Evolutionary conservation across 1,140 invertebrate species (phyloP), one percentile per base, ranked within the genome.

Genomic region (Trachymyrmex cornetzi): DNA sequence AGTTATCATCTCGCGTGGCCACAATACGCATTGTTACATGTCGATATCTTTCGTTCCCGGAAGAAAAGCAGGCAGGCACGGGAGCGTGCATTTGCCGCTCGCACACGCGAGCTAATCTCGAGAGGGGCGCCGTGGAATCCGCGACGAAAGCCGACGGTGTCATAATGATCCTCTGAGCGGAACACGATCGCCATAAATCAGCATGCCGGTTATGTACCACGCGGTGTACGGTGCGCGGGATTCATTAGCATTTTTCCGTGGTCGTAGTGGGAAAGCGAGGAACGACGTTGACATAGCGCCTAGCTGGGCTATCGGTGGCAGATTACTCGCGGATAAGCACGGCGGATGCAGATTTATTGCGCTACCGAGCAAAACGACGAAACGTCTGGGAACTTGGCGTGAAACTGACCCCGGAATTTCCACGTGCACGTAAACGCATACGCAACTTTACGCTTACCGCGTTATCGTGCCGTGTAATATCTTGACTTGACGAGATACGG

Each of bases 101-200:
- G 24, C 30, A 22, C 34, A 24, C 77, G 75, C 64, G 50, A 14
- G 22, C 34, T 30, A 50, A 38, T 50, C 24, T 64, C 72, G 53
- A 34, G 34, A n/a, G 24, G 27, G 19, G 11, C 34, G 50, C n/a
- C 22, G 63, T 55, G 81, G 88, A 90, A 90, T 90, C 67, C 79
- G 57, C 80, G 88, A 90, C 86, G 89, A 90, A 80, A 90, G 89
- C 86, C 57, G 80, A 90, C 85, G 87, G 89, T 90, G 88, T 90
- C 89, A 87, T 90, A 90, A 90, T 87, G 88, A 90, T 87, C 88
- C 86, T 59, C 72, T 82, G 85, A 89, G 85, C 86, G 88, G 74
- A 80, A 90, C 88, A 90, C 88, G 86, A 80, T 87, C 89, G 74
- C 88, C 74, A 90, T 90, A 90, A 90, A 90, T 90, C 89, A 90